These are phyloP conservation scores for Onychostruthus taczanowskii DNA, from an alignment of 2,113 vertebrate genomes.

Conservation along the genomic window DNA sequence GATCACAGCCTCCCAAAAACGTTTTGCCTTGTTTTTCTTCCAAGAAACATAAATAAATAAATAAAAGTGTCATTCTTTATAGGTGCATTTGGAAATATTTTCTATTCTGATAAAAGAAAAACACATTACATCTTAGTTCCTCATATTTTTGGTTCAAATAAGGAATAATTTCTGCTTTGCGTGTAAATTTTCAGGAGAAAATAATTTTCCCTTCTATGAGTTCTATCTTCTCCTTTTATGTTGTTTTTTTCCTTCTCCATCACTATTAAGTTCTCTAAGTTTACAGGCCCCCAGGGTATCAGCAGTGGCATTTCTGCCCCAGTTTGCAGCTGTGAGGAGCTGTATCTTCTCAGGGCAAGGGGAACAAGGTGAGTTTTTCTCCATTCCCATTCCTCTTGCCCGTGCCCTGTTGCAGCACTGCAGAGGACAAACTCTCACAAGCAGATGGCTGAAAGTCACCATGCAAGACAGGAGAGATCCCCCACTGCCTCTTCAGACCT, in stretches of 20 bases:
- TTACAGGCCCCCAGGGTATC: neutral
- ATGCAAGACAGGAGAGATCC: neutral
- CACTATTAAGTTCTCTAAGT: neutral
- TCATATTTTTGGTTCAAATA: neutral
- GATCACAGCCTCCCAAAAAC: neutral
- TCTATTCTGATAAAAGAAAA: neutral
- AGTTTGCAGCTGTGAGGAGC: neutral
- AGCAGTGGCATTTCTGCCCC: neutral
- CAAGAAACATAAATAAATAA: neutral
- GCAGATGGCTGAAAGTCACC: neutral
- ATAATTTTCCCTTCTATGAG: neutral
- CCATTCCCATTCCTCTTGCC: neutral
- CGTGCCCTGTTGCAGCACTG: neutral
- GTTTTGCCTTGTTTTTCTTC: neutral
- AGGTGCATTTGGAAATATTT: neutral
- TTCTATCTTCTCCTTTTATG: neutral
- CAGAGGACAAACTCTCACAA: neutral
- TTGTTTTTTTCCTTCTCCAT: neutral
- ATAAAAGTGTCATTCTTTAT: rapidly evolving
- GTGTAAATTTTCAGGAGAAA: neutral
- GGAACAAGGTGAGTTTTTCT: neutral
- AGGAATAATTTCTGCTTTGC: neutral
- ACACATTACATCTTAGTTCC: neutral
- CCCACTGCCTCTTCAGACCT: neutral
- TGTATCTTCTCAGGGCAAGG: neutral